phyloP scores from a whole-genome alignment of 2,797 vertebrate species.

The Morelia viridis region DNA sequence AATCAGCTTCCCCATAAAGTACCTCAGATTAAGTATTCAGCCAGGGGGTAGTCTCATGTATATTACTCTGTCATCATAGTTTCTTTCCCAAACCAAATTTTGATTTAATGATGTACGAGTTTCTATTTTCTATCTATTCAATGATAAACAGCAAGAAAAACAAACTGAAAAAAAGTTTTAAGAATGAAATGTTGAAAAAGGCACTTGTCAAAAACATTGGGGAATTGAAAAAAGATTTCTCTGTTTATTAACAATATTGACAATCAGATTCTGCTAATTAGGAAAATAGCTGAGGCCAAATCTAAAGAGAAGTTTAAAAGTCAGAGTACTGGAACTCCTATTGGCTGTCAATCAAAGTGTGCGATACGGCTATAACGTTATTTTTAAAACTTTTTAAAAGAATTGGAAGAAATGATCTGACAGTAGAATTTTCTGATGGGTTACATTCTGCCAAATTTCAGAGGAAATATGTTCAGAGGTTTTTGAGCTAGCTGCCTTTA shows the following conservation, averaged over 20 bases:
- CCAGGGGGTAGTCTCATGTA: background rate
- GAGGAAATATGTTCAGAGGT: background rate
- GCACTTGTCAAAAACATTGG: background rate
- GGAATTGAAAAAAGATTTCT: background rate
- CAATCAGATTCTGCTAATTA: background rate
- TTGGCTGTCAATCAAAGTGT: background rate
- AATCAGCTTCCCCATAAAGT: background rate
- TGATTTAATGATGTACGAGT: background rate
- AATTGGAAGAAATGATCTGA: background rate
- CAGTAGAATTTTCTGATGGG: background rate
- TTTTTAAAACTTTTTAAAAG: background rate
- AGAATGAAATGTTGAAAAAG: background rate
- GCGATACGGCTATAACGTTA: background rate
- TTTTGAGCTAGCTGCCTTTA: background rate
- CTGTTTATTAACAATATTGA: background rate
- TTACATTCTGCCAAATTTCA: background rate
- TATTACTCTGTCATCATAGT: background rate
- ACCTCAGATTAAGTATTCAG: background rate
- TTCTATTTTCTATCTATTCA: slow-evolving; percentile 6
- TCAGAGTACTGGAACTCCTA: background rate
- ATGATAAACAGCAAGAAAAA: background rate
- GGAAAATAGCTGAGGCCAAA: background rate
- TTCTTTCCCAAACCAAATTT: slow-evolving; percentile 1
- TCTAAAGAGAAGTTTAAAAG: background rate
- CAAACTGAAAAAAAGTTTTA: background rate